phyloP scores from a whole-genome alignment of 2,888 invertebrate genomes.

The Spilosoma lubricipeda region DNA sequence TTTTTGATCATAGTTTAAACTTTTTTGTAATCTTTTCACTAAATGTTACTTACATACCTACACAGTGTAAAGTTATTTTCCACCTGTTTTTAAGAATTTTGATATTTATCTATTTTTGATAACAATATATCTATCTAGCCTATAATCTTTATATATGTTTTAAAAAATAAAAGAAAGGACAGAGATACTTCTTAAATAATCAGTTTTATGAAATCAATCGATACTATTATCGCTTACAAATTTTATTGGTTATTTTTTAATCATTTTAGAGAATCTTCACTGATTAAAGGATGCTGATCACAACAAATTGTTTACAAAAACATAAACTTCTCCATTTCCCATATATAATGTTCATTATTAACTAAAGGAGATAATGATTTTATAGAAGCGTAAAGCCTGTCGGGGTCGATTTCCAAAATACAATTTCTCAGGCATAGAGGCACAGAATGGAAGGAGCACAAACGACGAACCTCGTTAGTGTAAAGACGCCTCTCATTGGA shows the following conservation, averaged over 20 bases:
- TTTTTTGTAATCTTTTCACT: too few species aligned
- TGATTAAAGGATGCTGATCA: background rate
- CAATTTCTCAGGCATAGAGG: conserved; percentile 72
- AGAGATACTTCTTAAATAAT: too few species aligned
- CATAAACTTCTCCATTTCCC: conserved; percentile 31
- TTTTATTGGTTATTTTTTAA: background rate
- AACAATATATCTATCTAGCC: too few species aligned
- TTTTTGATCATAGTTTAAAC: too few species aligned
- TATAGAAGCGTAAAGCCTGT: conserved; percentile 52
- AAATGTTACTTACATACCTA: too few species aligned
- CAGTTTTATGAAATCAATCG: background rate
- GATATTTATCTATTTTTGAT: too few species aligned
- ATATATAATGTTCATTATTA: conserved; percentile 35
- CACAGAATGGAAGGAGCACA: conserved; percentile 66
- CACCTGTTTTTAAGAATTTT: too few species aligned
- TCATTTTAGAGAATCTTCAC: background rate
- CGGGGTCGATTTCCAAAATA: conserved; percentile 69
- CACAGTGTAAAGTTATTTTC: too few species aligned
- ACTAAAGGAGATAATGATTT: conserved; percentile 40
- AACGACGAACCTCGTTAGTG: conserved; percentile 81
- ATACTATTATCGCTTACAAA: background rate
- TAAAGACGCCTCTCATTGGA: conserved; percentile 81
- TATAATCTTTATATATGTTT: too few species aligned
- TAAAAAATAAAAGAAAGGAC: too few species aligned
- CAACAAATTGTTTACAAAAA: conserved; percentile 34